Conservation (phyloP, 2,797 vertebrate species). For the Acanthiza pusilla region DNA sequence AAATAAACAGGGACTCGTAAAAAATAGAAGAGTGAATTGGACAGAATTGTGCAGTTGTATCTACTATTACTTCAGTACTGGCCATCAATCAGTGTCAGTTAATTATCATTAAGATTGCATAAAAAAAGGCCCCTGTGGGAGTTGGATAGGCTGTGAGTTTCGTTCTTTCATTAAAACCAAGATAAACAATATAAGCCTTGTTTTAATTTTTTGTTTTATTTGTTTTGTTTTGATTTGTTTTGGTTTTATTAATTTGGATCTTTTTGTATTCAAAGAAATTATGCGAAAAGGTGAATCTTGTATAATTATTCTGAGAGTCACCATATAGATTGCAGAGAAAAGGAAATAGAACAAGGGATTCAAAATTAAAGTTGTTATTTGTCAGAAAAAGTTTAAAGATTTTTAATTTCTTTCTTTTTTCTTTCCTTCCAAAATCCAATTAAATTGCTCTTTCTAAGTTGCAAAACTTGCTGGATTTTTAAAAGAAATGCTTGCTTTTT, state of each 20-base stretch:
- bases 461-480: neutral
- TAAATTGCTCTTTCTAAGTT: neutral
- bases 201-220: neutral
- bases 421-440: neutral
- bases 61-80: neutral
- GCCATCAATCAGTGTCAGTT: slow-evolving; percentile 65
- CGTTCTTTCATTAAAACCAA: slow-evolving; percentile 11
- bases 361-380: neutral
- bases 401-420: neutral
- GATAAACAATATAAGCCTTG: neutral
- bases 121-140: slow-evolving; percentile 37
- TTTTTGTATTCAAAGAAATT: neutral
- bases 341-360: neutral
- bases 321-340: neutral
- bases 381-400: neutral
- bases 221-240: neutral
- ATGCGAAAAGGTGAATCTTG: neutral
- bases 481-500: neutral
- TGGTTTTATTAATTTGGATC: neutral
- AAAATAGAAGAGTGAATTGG: neutral
- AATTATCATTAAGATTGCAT: slow-evolving; percentile 63
- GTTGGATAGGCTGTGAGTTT: neutral
- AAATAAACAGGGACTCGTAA: neutral
- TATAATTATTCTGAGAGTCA: neutral
- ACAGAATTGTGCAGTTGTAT: neutral